phyloP scores from a whole-genome alignment of 2,888 invertebrate genomes.

The Melikaiella ostensackeni region DNA sequence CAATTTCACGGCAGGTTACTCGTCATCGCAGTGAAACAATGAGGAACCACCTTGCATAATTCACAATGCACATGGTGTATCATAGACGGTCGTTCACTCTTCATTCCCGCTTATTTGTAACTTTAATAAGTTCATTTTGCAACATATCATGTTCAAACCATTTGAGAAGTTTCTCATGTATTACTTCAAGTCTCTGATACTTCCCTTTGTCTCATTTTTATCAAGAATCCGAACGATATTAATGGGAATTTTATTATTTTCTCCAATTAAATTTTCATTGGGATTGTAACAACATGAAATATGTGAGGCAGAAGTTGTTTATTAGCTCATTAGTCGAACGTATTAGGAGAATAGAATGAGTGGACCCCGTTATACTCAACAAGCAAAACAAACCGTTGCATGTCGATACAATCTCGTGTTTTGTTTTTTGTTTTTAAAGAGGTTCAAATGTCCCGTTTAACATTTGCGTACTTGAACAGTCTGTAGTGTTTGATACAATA shows the following conservation, averaged over 20 bases:
- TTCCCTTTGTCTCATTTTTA: not conserved
- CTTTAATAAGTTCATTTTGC: constrained; percentile 62
- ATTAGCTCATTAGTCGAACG: constrained; percentile 9
- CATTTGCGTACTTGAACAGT: constrained; percentile 6
- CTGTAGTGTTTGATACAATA: not conserved
- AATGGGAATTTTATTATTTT: not conserved
- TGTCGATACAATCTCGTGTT: constrained; percentile 25
- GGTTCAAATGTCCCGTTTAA: not conserved
- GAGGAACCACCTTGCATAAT: constrained; percentile 66
- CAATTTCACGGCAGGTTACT: constrained; percentile 76
- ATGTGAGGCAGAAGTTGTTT: not conserved
- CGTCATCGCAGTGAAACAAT: constrained; percentile 72
- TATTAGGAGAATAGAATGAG: constrained; percentile 3
- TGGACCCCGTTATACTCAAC: not conserved
- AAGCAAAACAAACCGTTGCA: constrained; percentile 6
- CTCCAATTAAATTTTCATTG: not conserved
- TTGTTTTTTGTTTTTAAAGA: constrained; percentile 17
- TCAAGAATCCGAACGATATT: not conserved
- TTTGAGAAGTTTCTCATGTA: not conserved
- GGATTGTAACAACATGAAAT: too few species aligned
- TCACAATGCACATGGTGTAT: constrained; percentile 65
- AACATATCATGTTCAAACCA: constrained; percentile 8
- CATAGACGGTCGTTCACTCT: constrained; percentile 55
- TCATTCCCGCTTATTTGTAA: constrained; percentile 57
- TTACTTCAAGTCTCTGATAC: not conserved